phyloP scores from a whole-genome alignment of 2,113 vertebrate genomes.

The Dipodomys spectabilis region DNA sequence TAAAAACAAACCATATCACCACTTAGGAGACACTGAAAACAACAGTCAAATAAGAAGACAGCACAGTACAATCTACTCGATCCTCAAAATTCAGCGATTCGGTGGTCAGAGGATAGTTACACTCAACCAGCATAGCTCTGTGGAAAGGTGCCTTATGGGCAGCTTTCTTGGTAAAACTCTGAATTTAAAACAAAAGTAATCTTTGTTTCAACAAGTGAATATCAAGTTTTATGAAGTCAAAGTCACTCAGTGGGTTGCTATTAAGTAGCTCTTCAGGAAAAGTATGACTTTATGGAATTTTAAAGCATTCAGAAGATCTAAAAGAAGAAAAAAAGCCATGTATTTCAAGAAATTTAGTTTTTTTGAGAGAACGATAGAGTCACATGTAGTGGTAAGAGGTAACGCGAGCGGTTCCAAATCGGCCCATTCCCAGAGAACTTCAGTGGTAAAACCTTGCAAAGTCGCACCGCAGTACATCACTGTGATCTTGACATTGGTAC shows the following conservation, averaged over 20 bases:
- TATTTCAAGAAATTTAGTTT: neutral
- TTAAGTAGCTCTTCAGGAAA: neutral
- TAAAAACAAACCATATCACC: neutral
- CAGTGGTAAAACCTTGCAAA: neutral
- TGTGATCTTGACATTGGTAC: neutral
- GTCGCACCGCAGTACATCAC: neutral
- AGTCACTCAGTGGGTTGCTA: constrained; percentile 14
- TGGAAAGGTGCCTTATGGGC: neutral
- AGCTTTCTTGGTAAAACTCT: constrained; percentile 11
- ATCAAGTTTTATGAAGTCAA: constrained; percentile 20
- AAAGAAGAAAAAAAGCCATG: neutral
- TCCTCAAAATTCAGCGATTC: neutral
- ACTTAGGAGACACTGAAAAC: neutral
- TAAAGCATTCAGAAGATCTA: neutral
- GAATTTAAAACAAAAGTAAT: constrained; percentile 25
- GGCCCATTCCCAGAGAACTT: neutral
- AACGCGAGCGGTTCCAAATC: neutral
- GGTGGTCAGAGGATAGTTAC: neutral
- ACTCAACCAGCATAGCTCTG: neutral
- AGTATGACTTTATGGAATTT: neutral
- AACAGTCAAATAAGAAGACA: neutral
- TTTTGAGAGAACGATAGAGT: constrained; percentile 5
- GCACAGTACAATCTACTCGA: neutral
- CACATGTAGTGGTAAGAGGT: neutral
- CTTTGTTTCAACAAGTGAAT: constrained; percentile 50